These are phyloP conservation scores for Epinotia ramella DNA, from an alignment of 2,888 invertebrate species.

Conservation along the genomic window DNA sequence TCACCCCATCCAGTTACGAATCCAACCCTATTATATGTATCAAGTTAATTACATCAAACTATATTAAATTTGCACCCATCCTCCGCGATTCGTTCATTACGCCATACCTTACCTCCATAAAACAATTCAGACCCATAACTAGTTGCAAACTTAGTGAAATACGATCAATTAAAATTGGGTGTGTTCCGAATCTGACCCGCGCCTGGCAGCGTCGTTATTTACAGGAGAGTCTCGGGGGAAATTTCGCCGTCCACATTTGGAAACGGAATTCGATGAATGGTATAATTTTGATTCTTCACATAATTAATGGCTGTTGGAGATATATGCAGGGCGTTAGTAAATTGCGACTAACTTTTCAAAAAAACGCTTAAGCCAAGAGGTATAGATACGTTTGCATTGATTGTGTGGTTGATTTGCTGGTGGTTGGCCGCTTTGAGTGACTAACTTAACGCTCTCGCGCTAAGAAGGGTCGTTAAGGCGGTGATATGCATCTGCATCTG, in stretches of 20 bases:
- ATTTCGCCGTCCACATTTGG: conserved; percentile 47
- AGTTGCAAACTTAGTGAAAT: conserved; percentile 62
- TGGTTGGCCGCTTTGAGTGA: too few species aligned
- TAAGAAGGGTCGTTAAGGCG: too few species aligned
- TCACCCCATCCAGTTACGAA: background rate
- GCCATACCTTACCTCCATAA: conserved; percentile 55
- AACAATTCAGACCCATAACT: conserved; percentile 56
- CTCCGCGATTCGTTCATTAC: conserved; percentile 51
- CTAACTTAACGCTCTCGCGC: too few species aligned
- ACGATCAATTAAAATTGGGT: conserved; percentile 63
- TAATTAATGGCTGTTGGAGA: conserved; percentile 21
- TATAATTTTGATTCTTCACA: conserved; percentile 33
- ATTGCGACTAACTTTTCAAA: too few species aligned
- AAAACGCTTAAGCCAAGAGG: too few species aligned
- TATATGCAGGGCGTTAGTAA: background rate
- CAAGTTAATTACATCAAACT: conserved; percentile 40
- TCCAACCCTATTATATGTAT: conserved; percentile 17
- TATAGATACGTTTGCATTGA: too few species aligned
- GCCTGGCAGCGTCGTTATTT: conserved; percentile 47
- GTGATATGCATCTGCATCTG: too few species aligned
- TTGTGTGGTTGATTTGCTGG: too few species aligned
- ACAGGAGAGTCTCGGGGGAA: conserved; percentile 51
- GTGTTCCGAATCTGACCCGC: conserved; percentile 45
- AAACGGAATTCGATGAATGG: conserved; percentile 32
- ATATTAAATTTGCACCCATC: conserved; percentile 43